These are phyloP conservation scores for Macrotus californicus DNA, from an alignment of 2,113 vertebrate genomes.

Conservation along the genomic window DNA sequence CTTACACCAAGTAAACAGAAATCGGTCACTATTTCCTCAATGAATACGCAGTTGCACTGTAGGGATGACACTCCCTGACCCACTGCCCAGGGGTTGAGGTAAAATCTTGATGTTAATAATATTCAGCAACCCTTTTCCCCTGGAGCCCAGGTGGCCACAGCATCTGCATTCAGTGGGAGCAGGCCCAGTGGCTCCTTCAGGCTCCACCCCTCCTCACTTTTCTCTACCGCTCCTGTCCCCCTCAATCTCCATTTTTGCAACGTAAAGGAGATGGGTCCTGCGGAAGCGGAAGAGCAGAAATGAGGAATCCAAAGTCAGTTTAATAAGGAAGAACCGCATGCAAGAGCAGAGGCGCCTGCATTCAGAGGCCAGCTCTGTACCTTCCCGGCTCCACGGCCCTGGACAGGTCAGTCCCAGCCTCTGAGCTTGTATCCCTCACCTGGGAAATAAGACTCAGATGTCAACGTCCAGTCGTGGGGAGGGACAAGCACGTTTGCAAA, in stretches of 20 bases:
- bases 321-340: too few relatives aligned
- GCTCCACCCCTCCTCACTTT: background rate
- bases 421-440: background rate
- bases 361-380: background rate
- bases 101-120: background rate
- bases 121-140: background rate
- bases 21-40: background rate
- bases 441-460: background rate
- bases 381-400: background rate
- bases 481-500: background rate
- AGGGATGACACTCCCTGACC: background rate
- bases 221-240: background rate
- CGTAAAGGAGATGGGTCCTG: background rate
- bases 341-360: too few relatives aligned
- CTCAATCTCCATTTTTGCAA: background rate
- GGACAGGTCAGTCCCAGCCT: background rate
- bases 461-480: rapidly evolving
- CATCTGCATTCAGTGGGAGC: rapidly evolving
- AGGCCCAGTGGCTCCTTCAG: background rate
- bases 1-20: background rate
- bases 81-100: background rate
- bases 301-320: background rate
- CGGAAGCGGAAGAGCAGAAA: background rate
- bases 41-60: background rate
- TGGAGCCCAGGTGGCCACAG: background rate